Evolutionary conservation across 2,888 invertebrate species (phyloP).

Genomic region (Ormyrus rosae): DNA sequence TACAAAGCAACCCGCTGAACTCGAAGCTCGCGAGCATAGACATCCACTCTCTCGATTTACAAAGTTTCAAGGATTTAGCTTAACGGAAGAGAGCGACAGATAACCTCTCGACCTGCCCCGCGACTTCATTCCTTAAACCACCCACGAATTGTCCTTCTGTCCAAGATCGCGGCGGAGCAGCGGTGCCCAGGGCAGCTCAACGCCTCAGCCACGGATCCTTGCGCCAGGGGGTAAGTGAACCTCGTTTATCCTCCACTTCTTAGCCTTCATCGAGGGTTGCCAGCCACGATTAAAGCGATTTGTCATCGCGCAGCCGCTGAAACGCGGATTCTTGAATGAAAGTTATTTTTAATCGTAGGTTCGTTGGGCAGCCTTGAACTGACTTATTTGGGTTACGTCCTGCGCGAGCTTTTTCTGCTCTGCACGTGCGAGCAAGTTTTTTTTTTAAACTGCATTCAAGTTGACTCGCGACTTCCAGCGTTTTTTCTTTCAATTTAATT

Average conservation of each 20-base stretch:
- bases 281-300: constrained; percentile 26
- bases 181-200: constrained; percentile 83
- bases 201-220: constrained; percentile 85
- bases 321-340: not conserved
- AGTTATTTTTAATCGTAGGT: constrained; percentile 26
- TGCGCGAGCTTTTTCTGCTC: not conserved
- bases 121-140: not conserved
- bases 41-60: no score
- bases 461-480: no score
- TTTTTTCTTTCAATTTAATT: no score
- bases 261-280: not conserved
- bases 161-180: constrained; percentile 87
- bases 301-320: constrained; percentile 14
- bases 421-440: no score
- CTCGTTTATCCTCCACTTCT: not conserved
- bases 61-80: no score
- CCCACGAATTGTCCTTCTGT: constrained; percentile 14
- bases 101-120: no score
- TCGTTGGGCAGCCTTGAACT: not conserved
- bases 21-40: no score
- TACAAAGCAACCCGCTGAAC: no score
- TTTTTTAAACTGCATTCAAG: no score
- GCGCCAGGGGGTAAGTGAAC: constrained; percentile 84
- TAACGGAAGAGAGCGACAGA: no score
- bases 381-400: not conserved